Evolutionary conservation across 2,888 invertebrate genomes (phyloP).

Genomic region (Agonum fuliginosum): DNA sequence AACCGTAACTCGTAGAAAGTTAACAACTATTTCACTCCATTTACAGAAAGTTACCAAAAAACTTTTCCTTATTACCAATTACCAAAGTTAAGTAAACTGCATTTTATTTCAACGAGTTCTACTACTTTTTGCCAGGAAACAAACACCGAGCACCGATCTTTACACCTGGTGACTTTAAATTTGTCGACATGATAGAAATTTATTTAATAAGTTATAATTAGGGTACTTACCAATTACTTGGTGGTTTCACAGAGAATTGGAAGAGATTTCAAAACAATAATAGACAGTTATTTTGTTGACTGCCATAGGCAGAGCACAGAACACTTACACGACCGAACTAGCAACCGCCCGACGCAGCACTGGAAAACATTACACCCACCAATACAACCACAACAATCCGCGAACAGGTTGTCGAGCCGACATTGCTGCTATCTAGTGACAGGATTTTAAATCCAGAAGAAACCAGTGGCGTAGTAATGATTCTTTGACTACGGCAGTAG

Average conservation of each 20-base stretch:
- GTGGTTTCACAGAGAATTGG: constrained; percentile 7
- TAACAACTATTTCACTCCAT: constrained; percentile 57
- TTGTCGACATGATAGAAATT: background rate
- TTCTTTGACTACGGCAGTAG: background rate
- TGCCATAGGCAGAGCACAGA: constrained; percentile 54
- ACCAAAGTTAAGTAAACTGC: background rate
- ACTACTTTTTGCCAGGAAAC: constrained; percentile 5
- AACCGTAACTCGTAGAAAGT: constrained; percentile 61
- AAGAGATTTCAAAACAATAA: constrained; percentile 50
- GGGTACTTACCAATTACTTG: constrained; percentile 36
- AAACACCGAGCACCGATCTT: background rate
- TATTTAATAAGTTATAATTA: constrained; percentile 26
- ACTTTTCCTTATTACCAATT: constrained; percentile 19
- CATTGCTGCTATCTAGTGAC: constrained; percentile 1
- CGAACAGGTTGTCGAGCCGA: constrained; percentile 38
- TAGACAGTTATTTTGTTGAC: constrained; percentile 52
- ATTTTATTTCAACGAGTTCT: constrained; percentile 1
- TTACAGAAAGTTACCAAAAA: constrained; percentile 54
- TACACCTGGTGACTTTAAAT: constrained; percentile 30
- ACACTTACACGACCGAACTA: constrained; percentile 42
- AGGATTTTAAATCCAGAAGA: background rate
- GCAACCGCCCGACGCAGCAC: constrained; percentile 3
- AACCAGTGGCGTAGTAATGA: background rate
- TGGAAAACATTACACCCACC: constrained; percentile 40
- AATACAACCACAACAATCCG: background rate